These are phyloP conservation scores for Temnothorax unifasciatus DNA, from an alignment of 2,888 invertebrate genomes.

Conservation along the genomic window DNA sequence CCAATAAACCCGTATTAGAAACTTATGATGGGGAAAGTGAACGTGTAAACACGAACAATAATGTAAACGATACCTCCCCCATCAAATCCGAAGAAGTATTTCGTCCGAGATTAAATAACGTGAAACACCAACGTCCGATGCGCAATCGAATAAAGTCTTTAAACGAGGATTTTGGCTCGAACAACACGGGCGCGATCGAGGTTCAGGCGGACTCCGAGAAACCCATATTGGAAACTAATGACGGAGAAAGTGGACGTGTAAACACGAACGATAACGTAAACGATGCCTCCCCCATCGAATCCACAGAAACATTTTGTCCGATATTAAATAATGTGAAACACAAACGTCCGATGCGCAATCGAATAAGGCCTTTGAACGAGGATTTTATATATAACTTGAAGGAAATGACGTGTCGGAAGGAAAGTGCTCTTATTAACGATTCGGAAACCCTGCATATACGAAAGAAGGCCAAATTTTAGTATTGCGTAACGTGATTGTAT, in stretches of 20 bases:
- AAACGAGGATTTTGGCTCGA: conserved; percentile 88
- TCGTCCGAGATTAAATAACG: conserved; percentile 27
- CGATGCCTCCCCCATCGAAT: background rate
- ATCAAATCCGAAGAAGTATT: conserved; percentile 24
- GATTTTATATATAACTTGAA: conserved; percentile 92
- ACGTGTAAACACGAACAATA: background rate
- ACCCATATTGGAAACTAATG: background rate
- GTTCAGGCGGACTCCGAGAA: conserved; percentile 7
- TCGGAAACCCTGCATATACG: background rate
- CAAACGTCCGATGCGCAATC: conserved; percentile 89
- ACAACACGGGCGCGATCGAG: conserved; percentile 29
- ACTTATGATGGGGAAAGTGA: background rate
- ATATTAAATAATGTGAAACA: conserved; percentile 68
- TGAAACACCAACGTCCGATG: conserved; percentile 87
- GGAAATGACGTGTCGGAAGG: conserved; percentile 73
- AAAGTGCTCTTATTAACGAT: conserved; percentile 22
- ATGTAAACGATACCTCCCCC: background rate
- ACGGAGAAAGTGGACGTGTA: background rate
- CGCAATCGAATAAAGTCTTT: conserved; percentile 90
- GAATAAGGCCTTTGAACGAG: conserved; percentile 89
- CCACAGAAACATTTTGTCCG: conserved; percentile 10
- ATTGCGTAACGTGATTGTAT: background rate
- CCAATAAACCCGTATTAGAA: background rate
- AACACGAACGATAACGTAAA: conserved; percentile 11
- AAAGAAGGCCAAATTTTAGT: conserved; percentile 6